These are phyloP conservation scores for Harpegnathos saltator DNA, from an alignment of 1,140 invertebrate species.

Conservation along the genomic window DNA sequence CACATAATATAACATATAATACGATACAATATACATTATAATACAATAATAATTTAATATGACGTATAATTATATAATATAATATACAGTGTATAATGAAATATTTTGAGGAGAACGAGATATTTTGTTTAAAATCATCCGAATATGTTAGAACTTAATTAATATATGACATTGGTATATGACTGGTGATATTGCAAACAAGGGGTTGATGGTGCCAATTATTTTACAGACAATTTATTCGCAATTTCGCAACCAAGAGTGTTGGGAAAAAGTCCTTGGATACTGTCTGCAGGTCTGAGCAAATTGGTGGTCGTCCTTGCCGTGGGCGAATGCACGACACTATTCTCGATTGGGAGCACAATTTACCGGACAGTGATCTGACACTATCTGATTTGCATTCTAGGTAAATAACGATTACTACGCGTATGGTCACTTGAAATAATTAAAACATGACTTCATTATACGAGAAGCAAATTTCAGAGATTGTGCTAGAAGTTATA, in stretches of 20 bases:
- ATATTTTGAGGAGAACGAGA: no score
- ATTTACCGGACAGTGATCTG: conserved; percentile 96
- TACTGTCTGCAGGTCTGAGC: conserved; percentile 89
- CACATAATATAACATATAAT: no score
- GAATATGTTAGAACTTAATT: background rate
- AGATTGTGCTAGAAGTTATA: conserved; percentile 4
- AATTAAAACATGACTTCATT: background rate
- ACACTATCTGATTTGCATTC: conserved; percentile 95
- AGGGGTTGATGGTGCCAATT: conserved; percentile 33
- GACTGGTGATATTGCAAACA: background rate
- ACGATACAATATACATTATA: no score
- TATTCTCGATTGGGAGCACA: conserved; percentile 99
- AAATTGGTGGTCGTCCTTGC: conserved; percentile 89
- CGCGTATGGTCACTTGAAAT: background rate
- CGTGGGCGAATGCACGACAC: conserved; percentile 96
- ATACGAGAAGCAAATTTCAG: background rate
- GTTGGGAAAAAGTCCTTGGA: conserved; percentile 96
- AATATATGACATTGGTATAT: background rate
- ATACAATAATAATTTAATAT: no score
- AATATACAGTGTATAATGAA: no score
- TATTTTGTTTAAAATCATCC: no score
- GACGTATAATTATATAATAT: no score
- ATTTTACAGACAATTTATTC: conserved; percentile 92
- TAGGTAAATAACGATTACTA: conserved; percentile 87
- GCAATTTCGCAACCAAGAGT: conserved; percentile 92